Conservation (phyloP, 2,113 vertebrate genomes). For the Ceyx melanurus region DNA sequence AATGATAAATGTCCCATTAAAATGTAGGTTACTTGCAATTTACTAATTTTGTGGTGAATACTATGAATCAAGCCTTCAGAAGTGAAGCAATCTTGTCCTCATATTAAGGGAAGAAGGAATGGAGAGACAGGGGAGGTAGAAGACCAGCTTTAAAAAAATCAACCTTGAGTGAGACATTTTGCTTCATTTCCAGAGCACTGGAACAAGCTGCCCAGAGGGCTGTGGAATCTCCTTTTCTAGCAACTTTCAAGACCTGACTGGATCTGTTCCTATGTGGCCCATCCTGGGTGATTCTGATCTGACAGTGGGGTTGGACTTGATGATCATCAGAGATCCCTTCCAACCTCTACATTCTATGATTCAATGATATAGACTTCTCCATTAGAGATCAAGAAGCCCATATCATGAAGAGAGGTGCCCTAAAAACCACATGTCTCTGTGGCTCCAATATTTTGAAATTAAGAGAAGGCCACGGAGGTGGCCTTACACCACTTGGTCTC, state of each 20-base stretch:
- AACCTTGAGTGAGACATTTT: background rate
- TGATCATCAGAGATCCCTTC: too few relatives aligned
- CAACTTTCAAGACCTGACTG: too few relatives aligned
- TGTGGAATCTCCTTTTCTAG: too few relatives aligned
- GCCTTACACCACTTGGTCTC: background rate
- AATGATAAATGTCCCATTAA: background rate
- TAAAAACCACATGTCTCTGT: background rate
- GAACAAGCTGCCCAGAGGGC: too few relatives aligned
- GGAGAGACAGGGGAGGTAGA: background rate
- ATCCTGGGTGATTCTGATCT: too few relatives aligned
- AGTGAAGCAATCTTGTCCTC: background rate
- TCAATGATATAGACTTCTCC: background rate
- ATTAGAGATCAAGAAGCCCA: background rate
- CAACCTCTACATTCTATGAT: too few relatives aligned
- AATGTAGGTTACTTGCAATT: background rate
- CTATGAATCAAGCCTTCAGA: background rate
- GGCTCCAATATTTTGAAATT: fast-evolving
- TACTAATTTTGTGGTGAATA: background rate
- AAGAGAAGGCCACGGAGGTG: background rate
- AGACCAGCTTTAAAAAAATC: background rate
- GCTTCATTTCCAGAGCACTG: background rate
- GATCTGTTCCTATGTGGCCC: too few relatives aligned
- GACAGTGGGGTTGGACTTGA: too few relatives aligned
- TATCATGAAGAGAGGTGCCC: background rate
- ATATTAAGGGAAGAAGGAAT: background rate